These are phyloP conservation scores for Leucoraja ocellata DNA, from an alignment of 2,797 vertebrate species.

Conservation along the genomic window DNA sequence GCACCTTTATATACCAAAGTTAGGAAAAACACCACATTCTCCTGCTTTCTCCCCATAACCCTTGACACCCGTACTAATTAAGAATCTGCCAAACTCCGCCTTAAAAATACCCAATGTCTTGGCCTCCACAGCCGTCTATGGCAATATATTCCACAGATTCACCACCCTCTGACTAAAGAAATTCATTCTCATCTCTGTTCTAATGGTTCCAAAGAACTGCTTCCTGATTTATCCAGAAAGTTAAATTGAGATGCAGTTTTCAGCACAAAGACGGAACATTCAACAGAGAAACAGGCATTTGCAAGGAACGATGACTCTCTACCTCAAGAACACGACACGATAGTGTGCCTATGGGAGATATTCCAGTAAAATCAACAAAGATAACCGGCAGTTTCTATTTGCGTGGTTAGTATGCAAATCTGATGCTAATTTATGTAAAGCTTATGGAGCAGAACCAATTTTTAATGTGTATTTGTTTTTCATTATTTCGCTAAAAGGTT, in stretches of 20 bases:
- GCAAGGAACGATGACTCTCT: neutral
- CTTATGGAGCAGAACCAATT: neutral
- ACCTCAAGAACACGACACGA: neutral
- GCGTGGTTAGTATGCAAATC: neutral
- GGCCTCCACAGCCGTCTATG: too few relatives aligned
- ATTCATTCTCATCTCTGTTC: too few relatives aligned
- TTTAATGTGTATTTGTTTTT: neutral
- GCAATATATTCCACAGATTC: too few relatives aligned
- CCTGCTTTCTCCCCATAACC: too few relatives aligned
- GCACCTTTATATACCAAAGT: neutral
- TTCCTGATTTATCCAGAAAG: neutral
- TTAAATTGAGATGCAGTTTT: neutral
- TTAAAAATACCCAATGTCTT: too few relatives aligned
- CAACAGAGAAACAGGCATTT: neutral
- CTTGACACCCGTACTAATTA: too few relatives aligned
- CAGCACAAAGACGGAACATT: neutral
- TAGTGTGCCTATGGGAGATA: neutral
- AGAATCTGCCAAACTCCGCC: too few relatives aligned
- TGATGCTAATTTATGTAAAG: slow-evolving; percentile 19
- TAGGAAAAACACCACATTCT: neutral
- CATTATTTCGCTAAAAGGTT: neutral
- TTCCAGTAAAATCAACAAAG: neutral
- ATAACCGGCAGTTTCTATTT: neutral
- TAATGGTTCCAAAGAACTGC: too few relatives aligned
- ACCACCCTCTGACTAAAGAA: too few relatives aligned